Conservation (phyloP, 2,113 vertebrate genomes). For the Cichladusa arquata region DNA sequence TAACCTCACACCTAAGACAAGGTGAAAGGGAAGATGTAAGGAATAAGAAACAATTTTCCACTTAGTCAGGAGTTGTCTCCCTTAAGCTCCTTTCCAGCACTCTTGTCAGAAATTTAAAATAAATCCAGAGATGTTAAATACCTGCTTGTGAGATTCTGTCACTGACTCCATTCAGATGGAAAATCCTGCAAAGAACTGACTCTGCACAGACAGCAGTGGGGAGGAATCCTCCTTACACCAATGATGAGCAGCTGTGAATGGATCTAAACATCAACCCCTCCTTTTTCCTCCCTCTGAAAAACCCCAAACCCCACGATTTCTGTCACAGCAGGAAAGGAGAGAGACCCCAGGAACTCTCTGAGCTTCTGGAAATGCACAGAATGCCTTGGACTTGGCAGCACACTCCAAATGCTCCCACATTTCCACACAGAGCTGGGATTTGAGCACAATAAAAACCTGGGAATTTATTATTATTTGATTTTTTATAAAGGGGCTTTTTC, state of each 20-base stretch:
- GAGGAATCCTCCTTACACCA: not conserved
- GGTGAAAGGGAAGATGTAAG: not conserved
- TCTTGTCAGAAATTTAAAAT: not conserved
- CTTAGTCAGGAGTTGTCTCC: not conserved
- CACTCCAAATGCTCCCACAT: not conserved
- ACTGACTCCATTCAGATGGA: not conserved
- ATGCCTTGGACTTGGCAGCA: too few species aligned
- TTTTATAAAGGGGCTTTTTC: not conserved
- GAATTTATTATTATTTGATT: not conserved
- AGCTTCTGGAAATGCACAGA: not conserved
- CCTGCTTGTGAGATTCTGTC: not conserved
- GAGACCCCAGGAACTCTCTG: accelerated
- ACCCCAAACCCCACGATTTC: not conserved
- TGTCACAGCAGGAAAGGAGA: not conserved
- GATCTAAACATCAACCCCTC: not conserved
- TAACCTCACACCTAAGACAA: not conserved
- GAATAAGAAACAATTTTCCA: not conserved
- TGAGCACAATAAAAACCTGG: not conserved
- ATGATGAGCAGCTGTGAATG: not conserved
- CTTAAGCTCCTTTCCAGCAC: not conserved
- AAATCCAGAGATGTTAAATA: not conserved
- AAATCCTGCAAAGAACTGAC: not conserved
- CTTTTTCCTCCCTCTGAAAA: not conserved
- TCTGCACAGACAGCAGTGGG: not conserved
- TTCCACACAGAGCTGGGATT: not conserved